Conservation (phyloP, 2,113 vertebrate species). For the Saimiri boliviensis region DNA sequence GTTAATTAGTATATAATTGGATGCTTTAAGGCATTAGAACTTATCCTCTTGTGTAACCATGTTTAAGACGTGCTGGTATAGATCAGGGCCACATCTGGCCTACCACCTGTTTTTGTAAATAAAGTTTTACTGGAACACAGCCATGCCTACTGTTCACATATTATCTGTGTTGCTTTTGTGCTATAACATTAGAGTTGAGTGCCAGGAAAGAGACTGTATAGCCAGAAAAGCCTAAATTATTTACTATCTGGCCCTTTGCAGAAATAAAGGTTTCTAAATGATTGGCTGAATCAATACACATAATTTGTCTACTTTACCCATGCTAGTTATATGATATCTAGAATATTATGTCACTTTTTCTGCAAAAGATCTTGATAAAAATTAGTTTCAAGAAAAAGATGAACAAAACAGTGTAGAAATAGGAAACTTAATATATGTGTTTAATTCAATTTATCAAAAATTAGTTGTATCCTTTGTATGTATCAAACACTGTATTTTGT, state of each 20-base stretch:
- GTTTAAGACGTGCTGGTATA: background rate
- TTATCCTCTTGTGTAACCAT: background rate
- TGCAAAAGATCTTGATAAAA: background rate
- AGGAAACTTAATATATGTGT: background rate
- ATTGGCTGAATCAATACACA: background rate
- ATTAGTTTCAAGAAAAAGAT: background rate
- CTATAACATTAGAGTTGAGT: background rate
- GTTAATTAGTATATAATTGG: background rate
- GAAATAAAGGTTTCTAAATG: background rate
- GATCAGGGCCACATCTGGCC: background rate
- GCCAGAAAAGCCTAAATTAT: background rate
- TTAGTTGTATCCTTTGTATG: background rate
- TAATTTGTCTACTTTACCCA: background rate
- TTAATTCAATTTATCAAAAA: slow-evolving; percentile 2
- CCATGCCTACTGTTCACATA: background rate
- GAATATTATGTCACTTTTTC: background rate
- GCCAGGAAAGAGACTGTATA: background rate
- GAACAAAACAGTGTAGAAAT: background rate
- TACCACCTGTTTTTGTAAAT: background rate
- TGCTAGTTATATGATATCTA: background rate
- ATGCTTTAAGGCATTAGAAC: background rate
- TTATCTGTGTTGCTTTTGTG: background rate
- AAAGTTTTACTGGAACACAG: background rate
- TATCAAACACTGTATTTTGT: background rate
- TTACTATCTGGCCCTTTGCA: background rate